These are phyloP conservation scores for Drosophila pachea DNA, from an alignment of 1,140 invertebrate genomes.

Conservation along the genomic window DNA sequence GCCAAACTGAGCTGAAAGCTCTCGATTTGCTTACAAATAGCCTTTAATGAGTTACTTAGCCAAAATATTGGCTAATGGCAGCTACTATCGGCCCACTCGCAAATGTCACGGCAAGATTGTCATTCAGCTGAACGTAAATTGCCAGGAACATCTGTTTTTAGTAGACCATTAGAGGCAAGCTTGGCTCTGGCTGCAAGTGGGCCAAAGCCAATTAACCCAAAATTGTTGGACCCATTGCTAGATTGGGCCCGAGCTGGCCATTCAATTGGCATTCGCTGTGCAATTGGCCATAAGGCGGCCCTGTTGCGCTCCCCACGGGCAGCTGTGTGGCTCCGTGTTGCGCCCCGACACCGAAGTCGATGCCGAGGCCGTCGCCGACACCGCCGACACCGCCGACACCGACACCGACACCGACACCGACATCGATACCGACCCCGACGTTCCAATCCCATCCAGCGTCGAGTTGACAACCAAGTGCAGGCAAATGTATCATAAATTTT, in stretches of 20 bases:
- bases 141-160: slow-evolving; percentile 26
- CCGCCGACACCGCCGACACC: too few relatives aligned
- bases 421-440: background rate
- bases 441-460: slow-evolving; percentile 32
- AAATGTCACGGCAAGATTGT: slow-evolving; percentile 25
- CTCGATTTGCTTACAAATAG: background rate
- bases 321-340: slow-evolving; percentile 25
- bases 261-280: slow-evolving; percentile 17
- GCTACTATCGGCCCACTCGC: background rate
- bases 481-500: slow-evolving; percentile 77
- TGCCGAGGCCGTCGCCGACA: too few relatives aligned
- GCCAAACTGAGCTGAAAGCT: background rate
- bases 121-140: slow-evolving; percentile 24
- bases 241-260: slow-evolving; percentile 11
- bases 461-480: slow-evolving; percentile 73
- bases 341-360: background rate
- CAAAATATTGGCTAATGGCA: slow-evolving; percentile 13
- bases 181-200: slow-evolving; percentile 16
- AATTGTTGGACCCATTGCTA: slow-evolving; percentile 36
- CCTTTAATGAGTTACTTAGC: background rate
- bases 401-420: too few relatives aligned
- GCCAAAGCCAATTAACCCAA: slow-evolving; percentile 48
- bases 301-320: slow-evolving; percentile 32
- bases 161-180: slow-evolving; percentile 8
- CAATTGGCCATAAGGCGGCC: slow-evolving; percentile 29